Evolutionary conservation across 37 sponge, comb jelly and placozoan species (phyloP).

Genomic region (Ianthella basta): DNA sequence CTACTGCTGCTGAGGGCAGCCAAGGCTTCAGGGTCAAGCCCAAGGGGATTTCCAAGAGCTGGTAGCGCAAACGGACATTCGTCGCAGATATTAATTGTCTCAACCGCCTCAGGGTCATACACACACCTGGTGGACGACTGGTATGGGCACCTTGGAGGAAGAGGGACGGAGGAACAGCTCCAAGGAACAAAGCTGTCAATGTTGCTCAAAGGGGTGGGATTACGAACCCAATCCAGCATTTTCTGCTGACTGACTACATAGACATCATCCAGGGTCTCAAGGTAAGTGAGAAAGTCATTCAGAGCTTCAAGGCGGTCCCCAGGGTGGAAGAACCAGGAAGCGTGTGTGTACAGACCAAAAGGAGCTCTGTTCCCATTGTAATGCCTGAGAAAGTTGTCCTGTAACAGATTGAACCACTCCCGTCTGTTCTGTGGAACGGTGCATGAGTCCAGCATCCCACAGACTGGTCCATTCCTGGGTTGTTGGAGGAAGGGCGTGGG

Average conservation of each 20-base stretch:
- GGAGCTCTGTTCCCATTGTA: conserved; percentile 54
- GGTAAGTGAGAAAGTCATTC: conserved; percentile 37
- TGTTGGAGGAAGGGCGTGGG: conserved; percentile 39
- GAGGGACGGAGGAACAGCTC: conserved; percentile 40
- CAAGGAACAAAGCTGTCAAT: conserved; percentile 52
- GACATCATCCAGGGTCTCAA: conserved; percentile 45
- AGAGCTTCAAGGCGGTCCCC: conserved; percentile 21
- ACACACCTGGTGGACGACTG: background rate
- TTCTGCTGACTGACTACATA: conserved; percentile 53
- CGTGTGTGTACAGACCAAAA: conserved; percentile 46
- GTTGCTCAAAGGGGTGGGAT: conserved; percentile 44
- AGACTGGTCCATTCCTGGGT: conserved; percentile 19
- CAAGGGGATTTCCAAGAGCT: conserved; percentile 42
- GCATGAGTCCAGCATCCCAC: conserved; percentile 46
- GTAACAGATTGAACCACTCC: conserved; percentile 51
- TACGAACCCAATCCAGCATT: conserved; percentile 61
- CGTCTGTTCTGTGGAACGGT: conserved; percentile 28
- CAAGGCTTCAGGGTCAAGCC: background rate
- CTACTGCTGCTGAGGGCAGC: too few species aligned
- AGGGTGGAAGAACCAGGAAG: conserved; percentile 35
- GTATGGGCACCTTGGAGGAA: conserved; percentile 33
- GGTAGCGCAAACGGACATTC: conserved; percentile 46
- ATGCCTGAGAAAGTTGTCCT: conserved; percentile 46
- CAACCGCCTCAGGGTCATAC: conserved; percentile 23
- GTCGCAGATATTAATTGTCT: conserved; percentile 28